Base-by-base conservation (phyloP, 2,888 invertebrate genomes). In the Acleris sparsana region DNA sequence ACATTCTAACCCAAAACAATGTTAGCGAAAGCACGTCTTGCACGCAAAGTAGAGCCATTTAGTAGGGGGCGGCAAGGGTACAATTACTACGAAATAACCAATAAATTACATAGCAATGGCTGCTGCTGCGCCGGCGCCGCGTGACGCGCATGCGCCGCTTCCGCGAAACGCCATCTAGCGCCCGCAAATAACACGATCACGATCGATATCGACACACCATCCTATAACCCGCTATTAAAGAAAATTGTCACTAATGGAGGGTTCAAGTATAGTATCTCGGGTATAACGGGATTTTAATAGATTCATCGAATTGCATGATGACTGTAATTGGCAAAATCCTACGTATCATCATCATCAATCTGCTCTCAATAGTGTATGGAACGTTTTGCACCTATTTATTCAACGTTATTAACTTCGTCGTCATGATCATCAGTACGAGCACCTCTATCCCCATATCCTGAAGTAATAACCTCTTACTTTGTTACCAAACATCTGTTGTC, bases 141-240 rank as follows among this genome's bases (percentile, higher is more conserved):
- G 88, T 89, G 88, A 88, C 82, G 86, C 74, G 74, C 78, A 71
- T 39, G 73, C 79, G 78, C 77, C 74, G 84, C 80, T 92, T 92
- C 92, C 86, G 82, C 86, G 91, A 91, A 91, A 79, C 84, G 80
- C 83, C 86, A 86, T 85, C 86, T 79, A 84, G 81, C 78, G 80
- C 81, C 83, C 69, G 85, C 82, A 90, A 90, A 89, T 90, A 71
- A 74, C 69, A 72, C 78, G 80, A 87, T 87, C 89, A 89, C 88
- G 88, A 88, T 81, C 86, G 81, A 87, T 84, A 83, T 84, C 80
- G 66, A 67, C 69, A 69, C 62, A 63, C 62, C 58, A 64, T 61
- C 61, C 66, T 53, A 66, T 66, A 62, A 66, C 66, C 53, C 29
- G 61, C 56, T 66, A 66, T 66, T 62, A 62, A 61, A 57, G 52